Evolutionary conservation across 2,888 invertebrate species (phyloP).

Genomic region (Zeuzera pyrina): DNA sequence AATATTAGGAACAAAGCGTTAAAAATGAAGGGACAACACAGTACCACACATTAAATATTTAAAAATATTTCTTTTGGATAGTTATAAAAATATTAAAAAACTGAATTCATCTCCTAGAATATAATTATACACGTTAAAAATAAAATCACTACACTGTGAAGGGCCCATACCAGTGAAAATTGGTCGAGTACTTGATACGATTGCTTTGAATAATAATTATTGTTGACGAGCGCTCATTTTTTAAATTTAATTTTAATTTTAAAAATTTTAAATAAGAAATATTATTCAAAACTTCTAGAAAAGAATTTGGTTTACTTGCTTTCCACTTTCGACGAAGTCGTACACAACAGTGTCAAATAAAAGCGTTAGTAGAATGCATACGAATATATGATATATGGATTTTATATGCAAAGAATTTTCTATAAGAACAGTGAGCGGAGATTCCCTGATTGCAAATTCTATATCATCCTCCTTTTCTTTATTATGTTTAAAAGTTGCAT

Average conservation of each 20-base stretch:
- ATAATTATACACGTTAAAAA: neutral
- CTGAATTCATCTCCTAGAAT: conserved; percentile 8
- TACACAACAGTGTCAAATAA: conserved; percentile 80
- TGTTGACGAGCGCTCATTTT: too few species aligned
- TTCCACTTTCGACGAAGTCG: conserved; percentile 82
- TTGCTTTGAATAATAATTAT: too few species aligned
- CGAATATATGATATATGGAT: conserved; percentile 89
- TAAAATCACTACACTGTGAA: conserved; percentile 5
- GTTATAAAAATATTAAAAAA: too few species aligned
- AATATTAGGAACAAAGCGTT: too few species aligned
- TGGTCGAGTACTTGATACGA: too few species aligned
- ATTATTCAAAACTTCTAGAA: neutral
- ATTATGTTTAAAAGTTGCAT: conserved; percentile 25
- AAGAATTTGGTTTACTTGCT: conserved; percentile 71
- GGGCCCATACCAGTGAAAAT: too few species aligned
- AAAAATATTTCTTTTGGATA: too few species aligned
- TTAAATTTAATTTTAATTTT: neutral
- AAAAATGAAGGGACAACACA: too few species aligned
- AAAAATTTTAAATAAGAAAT: neutral
- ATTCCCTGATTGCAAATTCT: conserved; percentile 80
- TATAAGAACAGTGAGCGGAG: conserved; percentile 85
- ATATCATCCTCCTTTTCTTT: conserved; percentile 23
- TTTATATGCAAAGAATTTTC: conserved; percentile 82
- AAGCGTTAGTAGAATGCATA: conserved; percentile 81
- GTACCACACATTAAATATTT: neutral